Evolutionary conservation across 2,888 invertebrate genomes (phyloP).

Genomic region (Eudemis profundana): DNA sequence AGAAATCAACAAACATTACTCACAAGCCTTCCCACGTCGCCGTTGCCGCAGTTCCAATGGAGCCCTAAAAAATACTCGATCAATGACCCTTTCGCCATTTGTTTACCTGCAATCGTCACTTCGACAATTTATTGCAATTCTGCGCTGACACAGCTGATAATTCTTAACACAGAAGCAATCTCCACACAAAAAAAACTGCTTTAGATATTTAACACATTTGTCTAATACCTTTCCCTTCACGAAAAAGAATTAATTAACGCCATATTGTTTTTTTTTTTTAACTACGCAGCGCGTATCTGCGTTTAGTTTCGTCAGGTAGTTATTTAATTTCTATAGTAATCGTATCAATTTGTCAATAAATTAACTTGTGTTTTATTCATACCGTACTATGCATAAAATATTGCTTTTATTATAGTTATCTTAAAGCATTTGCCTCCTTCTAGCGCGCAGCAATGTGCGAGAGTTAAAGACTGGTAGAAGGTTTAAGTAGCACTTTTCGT

Average conservation of each 20-base stretch:
- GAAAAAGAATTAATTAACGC: slow-evolving; percentile 12
- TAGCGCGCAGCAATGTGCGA: too few relatives aligned
- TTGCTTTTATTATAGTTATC: too few relatives aligned
- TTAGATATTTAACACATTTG: neutral
- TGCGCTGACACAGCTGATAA: slow-evolving; percentile 4
- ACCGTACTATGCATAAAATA: too few relatives aligned
- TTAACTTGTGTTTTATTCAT: too few relatives aligned
- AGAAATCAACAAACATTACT: slow-evolving; percentile 69
- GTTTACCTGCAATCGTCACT: slow-evolving; percentile 68
- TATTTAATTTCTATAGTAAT: too few relatives aligned
- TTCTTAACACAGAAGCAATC: neutral
- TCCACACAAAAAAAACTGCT: neutral
- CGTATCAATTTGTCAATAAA: too few relatives aligned
- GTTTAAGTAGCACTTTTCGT: slow-evolving; percentile 10
- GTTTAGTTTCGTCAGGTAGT: slow-evolving; percentile 37
- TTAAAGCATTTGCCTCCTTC: too few relatives aligned
- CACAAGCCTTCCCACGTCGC: slow-evolving; percentile 59
- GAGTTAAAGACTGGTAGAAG: neutral
- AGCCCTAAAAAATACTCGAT: slow-evolving; percentile 60
- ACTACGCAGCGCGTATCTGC: slow-evolving; percentile 23
- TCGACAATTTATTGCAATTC: slow-evolving; percentile 15
- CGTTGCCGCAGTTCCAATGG: slow-evolving; percentile 50
- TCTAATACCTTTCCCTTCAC: neutral
- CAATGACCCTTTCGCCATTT: slow-evolving; percentile 65
- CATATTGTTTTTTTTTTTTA: slow-evolving; percentile 34